Conservation (phyloP, 2,888 invertebrate genomes). For the Epicampocera succincta region DNA sequence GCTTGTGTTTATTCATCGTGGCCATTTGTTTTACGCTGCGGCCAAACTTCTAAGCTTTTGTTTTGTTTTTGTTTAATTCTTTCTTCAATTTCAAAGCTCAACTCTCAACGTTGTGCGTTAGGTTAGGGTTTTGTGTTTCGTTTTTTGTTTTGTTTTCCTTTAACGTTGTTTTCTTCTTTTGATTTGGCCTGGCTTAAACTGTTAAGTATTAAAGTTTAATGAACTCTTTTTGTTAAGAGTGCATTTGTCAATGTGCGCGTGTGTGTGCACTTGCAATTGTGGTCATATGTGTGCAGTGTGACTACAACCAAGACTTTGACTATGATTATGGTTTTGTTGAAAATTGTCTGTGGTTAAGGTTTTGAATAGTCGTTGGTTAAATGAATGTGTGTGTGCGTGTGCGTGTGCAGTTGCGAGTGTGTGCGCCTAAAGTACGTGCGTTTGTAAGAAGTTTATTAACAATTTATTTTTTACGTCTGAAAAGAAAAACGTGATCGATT, state of each 20-base stretch:
- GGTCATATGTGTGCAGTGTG: neutral
- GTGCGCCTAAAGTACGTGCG: neutral
- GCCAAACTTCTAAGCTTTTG: constrained; percentile 50
- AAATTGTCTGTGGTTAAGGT: constrained; percentile 52
- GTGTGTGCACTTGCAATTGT: neutral
- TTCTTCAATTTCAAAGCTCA: constrained; percentile 34
- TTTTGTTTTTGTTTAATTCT: constrained; percentile 21
- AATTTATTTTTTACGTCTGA: constrained; percentile 6
- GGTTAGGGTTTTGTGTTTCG: constrained; percentile 61
- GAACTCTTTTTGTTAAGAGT: constrained; percentile 44
- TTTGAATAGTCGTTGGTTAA: neutral
- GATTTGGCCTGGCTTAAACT: constrained; percentile 59
- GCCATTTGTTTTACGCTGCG: constrained; percentile 43
- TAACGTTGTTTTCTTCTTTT: constrained; percentile 37
- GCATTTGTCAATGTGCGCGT: neutral
- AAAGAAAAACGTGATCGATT: constrained; percentile 56
- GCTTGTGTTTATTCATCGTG: constrained; percentile 11
- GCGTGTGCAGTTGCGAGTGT: neutral
- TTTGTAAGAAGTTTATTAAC: constrained; percentile 31
- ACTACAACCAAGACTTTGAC: constrained; percentile 41
- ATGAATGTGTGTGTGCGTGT: neutral
- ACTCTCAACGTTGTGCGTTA: constrained; percentile 60
- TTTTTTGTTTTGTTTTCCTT: neutral
- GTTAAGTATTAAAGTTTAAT: constrained; percentile 57
- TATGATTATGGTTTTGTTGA: constrained; percentile 30